Base-by-base conservation (phyloP, 2,888 invertebrate genomes). In the Balanococcus diminutus region DNA sequence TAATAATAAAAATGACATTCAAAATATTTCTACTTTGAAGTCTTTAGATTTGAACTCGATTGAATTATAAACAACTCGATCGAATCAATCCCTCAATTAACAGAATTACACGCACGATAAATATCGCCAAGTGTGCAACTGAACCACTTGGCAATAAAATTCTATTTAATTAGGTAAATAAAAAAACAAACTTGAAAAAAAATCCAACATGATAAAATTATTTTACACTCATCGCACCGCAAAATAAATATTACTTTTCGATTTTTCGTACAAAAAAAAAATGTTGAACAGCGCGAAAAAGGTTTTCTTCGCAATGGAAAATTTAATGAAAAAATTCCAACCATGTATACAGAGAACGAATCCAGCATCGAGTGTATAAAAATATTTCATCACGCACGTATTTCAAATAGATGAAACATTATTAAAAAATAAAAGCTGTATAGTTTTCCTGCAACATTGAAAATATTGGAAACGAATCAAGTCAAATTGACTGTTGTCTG, bases 321-420 rank as follows among this genome's bases (percentile, higher is more conserved):
- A 67, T 67, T 67, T 67, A 67, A 67, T 67, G 67, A 67, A 67
- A 67, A 67, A 67, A 67, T 28, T 28, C 67, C 67, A 67, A 16
- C 67, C 19, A 31, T 67, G 67, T 67, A 67, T 8, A 67, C n/a
- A 51, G 4, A 56, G 25, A 61, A 61, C 61, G 61, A 61, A 61
- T n/a, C 19, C 28, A 25, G 67, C 28, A 14, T 67, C 28, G 28
- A 67, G 67, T 67, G 67, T 28, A 67, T 67, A 67, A 67, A 67
- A 67, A 67, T 67, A 67, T 67, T 67, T 67, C 67, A 28, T 31
- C 67, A 67, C 67, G 67, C 28, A 67, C 67, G 67, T 67, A 67
- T 67, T 67, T 67, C 67, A 67, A 67, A 67, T 67, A 67, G n/a
- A 67, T 67, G 67, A 67, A 67, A 67, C 67, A 67, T 67, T 67